Conservation (phyloP, 64 coral and sea anemone species). For the Montipora cactus region DNA sequence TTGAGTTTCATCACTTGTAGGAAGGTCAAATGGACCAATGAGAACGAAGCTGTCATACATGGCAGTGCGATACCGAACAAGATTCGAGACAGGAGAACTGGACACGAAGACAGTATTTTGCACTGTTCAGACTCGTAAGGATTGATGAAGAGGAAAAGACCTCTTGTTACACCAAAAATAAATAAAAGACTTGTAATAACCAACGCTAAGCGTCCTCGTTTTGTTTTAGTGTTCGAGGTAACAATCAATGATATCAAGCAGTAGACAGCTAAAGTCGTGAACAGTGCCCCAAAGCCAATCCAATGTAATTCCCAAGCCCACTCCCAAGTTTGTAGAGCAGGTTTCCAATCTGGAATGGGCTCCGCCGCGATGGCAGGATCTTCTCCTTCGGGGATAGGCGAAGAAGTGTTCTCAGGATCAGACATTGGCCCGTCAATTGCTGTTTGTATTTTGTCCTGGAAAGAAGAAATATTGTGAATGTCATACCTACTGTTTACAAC, state of each 20-base stretch:
- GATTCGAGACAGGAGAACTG: constrained; percentile 69
- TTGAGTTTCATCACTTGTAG: constrained; percentile 86
- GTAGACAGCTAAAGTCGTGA: constrained; percentile 68
- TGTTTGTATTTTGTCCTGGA: too few relatives aligned
- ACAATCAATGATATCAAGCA: constrained; percentile 52
- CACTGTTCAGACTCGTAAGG: constrained; percentile 92
- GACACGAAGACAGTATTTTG: constrained; percentile 61
- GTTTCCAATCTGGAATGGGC: constrained; percentile 77
- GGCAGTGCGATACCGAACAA: constrained; percentile 84
- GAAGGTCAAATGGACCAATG: constrained; percentile 85
- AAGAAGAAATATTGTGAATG: too few relatives aligned
- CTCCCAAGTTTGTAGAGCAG: constrained; percentile 70
- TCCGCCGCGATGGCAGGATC: constrained; percentile 30
- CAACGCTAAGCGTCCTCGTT: constrained; percentile 58
- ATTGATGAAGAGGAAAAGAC: constrained; percentile 86
- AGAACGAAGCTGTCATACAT: constrained; percentile 84
- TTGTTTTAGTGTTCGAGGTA: neutral
- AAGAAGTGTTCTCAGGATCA: too few relatives aligned
- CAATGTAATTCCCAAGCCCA: constrained; percentile 86
- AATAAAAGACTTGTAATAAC: constrained; percentile 53
- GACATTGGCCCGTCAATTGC: too few relatives aligned
- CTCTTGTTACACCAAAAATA: constrained; percentile 61
- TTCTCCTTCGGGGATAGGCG: too few relatives aligned
- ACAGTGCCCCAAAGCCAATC: constrained; percentile 78
- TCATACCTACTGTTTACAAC: too few relatives aligned